A percentile compares a stretch with the other conserved stretches of the same genome.
Evolutionary conservation across 2,113 vertebrate genomes (phyloP).

Genomic region (Helogale parvula): DNA sequence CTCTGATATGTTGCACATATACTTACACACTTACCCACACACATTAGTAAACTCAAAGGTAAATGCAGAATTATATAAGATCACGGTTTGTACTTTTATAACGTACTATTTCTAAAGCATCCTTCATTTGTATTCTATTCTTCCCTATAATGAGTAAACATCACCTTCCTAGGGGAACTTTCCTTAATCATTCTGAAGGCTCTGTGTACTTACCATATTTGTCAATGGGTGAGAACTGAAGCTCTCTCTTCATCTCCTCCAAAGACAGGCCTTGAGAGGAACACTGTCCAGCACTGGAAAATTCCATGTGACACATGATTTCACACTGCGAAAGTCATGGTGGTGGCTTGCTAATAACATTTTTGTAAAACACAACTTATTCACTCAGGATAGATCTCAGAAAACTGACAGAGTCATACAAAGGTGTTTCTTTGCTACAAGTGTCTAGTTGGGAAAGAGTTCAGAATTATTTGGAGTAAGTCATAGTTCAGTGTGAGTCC

Average conservation of each 20-base stretch:
- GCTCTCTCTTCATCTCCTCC: conserved; percentile 91
- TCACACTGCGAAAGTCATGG: background rate
- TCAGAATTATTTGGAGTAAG: background rate
- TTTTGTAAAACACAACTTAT: background rate
- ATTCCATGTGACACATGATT: background rate
- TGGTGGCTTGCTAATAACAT: background rate
- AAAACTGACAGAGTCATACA: background rate
- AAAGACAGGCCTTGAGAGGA: conserved; percentile 89
- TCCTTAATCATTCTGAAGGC: background rate
- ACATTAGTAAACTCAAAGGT: background rate
- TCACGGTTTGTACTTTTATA: background rate
- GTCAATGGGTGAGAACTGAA: conserved; percentile 92
- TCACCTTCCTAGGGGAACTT: background rate
- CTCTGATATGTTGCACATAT: background rate
- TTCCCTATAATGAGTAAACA: background rate
- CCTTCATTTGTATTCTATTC: background rate
- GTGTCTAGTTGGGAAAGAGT: background rate
- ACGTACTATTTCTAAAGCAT: background rate
- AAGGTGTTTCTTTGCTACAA: background rate
- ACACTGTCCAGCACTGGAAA: conserved; percentile 85
- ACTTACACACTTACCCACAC: background rate
- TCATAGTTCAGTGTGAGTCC: background rate
- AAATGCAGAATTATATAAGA: background rate
- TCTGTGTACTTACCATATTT: conserved; percentile 89
- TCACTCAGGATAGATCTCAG: background rate